Percentiles rank a stretch among this genome's conserved stretches.
These are phyloP conservation scores for Spermophilus dauricus DNA, from an alignment of 2,113 vertebrate genomes.

Conservation along the genomic window DNA sequence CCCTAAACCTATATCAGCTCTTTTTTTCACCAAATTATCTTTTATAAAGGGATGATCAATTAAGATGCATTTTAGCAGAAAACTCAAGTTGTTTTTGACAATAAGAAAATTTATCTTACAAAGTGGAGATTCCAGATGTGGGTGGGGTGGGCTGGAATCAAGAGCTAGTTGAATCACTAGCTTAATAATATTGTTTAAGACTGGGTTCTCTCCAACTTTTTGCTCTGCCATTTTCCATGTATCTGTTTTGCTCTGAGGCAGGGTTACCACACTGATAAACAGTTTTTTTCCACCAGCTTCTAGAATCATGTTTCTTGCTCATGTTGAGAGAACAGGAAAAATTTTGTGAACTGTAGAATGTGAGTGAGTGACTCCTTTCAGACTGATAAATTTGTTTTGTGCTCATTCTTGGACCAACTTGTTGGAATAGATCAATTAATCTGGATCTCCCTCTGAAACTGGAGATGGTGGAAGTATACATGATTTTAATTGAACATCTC, in stretches of 20 bases:
- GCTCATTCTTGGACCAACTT: background rate
- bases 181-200: background rate
- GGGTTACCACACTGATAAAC: background rate
- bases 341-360: background rate
- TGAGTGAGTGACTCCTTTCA: background rate
- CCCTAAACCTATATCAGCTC: background rate
- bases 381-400: background rate
- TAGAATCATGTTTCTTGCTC: background rate
- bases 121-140: slow-evolving; percentile 7
- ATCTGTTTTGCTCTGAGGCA: background rate
- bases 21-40: background rate
- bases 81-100: background rate
- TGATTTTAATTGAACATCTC: background rate
- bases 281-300: background rate
- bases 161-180: background rate
- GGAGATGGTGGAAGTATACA: background rate
- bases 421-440: background rate
- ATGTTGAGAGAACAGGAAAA: background rate
- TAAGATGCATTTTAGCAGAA: background rate
- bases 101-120: background rate
- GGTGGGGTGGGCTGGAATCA: background rate
- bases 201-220: background rate
- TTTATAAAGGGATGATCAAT: background rate
- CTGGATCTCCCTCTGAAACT: background rate
- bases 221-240: background rate